phyloP scores from a whole-genome alignment of 2,797 vertebrate species.

The Bryconaethiops microstoma region DNA sequence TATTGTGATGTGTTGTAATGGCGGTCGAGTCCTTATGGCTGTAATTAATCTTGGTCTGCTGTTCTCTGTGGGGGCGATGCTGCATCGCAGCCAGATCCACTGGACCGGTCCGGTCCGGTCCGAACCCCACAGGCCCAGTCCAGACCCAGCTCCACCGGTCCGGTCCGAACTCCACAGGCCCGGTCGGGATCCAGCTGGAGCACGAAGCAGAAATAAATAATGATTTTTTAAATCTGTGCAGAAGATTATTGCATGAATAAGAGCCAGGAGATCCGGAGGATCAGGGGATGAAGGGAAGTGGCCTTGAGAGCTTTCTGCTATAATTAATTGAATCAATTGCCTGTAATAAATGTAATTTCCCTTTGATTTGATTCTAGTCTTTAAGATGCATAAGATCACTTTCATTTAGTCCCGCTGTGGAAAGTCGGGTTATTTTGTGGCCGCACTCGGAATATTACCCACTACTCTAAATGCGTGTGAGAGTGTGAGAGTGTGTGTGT shows the following conservation, averaged over 20 bases:
- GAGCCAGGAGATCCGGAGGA: background rate
- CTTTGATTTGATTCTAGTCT: conserved; percentile 70
- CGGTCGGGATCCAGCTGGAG: background rate
- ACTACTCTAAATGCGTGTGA: no score
- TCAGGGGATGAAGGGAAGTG: background rate
- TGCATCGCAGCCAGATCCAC: background rate
- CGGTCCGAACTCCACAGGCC: background rate
- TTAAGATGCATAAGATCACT: conserved; percentile 66
- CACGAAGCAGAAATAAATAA: no score
- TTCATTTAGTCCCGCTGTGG: conserved; percentile 73
- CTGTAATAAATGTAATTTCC: conserved; percentile 72
- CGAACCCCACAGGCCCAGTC: background rate
- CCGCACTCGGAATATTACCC: background rate
- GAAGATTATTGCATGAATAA: background rate
- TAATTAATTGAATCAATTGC: conserved; percentile 71
- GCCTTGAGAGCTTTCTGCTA: conserved; percentile 22
- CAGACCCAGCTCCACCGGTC: no score
- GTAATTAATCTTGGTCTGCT: conserved; percentile 29
- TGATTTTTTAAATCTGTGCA: no score
- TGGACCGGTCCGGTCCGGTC: background rate
- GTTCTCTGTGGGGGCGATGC: background rate
- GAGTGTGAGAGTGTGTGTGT: no score
- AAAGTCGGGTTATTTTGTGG: conserved; percentile 53
- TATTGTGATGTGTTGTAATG: conserved; percentile 25
- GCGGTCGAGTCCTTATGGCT: conserved; percentile 26